Percentiles rank a stretch among this genome's conserved stretches.
Evolutionary conservation across 2,888 invertebrate species (phyloP).

Genomic region (Acanthopleura granulata): DNA sequence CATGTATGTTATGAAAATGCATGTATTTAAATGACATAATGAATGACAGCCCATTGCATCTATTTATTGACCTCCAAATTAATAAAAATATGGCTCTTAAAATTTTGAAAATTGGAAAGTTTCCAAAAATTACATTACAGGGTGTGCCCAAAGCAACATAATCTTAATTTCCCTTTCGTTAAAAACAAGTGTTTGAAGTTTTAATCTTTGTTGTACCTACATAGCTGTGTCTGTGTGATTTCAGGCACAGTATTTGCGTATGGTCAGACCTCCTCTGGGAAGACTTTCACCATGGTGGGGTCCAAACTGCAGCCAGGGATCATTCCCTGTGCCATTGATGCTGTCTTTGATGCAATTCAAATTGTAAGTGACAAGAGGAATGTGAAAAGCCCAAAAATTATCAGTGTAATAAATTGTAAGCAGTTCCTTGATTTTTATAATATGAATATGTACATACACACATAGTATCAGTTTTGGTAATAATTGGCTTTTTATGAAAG

Average conservation of each 20-base stretch:
- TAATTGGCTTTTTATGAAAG: too few species aligned
- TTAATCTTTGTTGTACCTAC: too few species aligned
- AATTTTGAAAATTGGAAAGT: too few species aligned
- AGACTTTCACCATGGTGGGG: constrained; percentile 73
- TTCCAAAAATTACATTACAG: too few species aligned
- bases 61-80: too few species aligned
- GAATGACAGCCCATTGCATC: too few species aligned
- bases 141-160: not conserved
- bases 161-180: not conserved
- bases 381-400: not conserved
- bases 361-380: constrained; percentile 59
- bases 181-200: too few species aligned
- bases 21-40: too few species aligned
- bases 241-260: constrained; percentile 91
- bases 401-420: not conserved
- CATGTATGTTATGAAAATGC: not conserved
- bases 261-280: constrained; percentile 90
- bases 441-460: too few species aligned
- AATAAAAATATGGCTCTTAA: too few species aligned
- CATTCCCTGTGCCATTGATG: constrained; percentile 79
- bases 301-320: constrained; percentile 79
- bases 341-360: constrained; percentile 67
- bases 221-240: constrained; percentile 18
- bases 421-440: too few species aligned
- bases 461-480: too few species aligned